These are phyloP conservation scores for Corythornis leucogaster DNA, from an alignment of 2,797 vertebrate genomes.

Conservation along the genomic window DNA sequence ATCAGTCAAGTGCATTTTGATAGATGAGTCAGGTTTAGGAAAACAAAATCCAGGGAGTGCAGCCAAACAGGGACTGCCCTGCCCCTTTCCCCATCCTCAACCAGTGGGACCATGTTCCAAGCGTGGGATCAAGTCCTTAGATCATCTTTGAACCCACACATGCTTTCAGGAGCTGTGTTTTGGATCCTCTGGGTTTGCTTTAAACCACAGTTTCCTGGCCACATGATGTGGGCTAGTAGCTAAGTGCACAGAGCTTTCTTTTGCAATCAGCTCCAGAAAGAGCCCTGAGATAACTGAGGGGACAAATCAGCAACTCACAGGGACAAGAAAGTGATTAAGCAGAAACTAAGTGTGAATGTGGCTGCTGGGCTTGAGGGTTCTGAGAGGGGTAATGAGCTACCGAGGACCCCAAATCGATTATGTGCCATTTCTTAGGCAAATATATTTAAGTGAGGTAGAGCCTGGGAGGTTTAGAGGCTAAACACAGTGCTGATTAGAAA, in stretches of 20 bases:
- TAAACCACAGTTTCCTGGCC: slow-evolving; percentile 42
- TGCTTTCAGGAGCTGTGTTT: background rate
- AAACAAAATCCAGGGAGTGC: background rate
- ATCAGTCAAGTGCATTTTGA: background rate
- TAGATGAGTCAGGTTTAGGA: background rate
- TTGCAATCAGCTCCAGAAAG: background rate
- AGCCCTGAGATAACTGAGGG: background rate
- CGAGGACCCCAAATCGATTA: background rate
- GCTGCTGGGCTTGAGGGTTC: background rate
- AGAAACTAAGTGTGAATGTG: background rate
- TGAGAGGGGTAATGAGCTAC: background rate
- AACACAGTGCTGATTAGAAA: background rate
- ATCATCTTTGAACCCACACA: background rate
- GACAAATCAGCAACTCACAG: background rate
- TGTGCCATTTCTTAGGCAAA: background rate
- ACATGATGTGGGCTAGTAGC: slow-evolving; percentile 6
- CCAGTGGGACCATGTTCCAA: background rate
- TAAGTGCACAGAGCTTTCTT: background rate
- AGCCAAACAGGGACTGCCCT: background rate
- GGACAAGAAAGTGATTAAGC: background rate
- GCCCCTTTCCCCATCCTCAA: background rate
- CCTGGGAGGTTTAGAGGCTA: background rate
- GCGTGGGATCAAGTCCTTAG: background rate
- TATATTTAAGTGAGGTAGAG: background rate
- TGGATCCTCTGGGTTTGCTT: background rate